Evolutionary conservation across 2,113 vertebrate species (phyloP).

Genomic region (Lota lota): DNA sequence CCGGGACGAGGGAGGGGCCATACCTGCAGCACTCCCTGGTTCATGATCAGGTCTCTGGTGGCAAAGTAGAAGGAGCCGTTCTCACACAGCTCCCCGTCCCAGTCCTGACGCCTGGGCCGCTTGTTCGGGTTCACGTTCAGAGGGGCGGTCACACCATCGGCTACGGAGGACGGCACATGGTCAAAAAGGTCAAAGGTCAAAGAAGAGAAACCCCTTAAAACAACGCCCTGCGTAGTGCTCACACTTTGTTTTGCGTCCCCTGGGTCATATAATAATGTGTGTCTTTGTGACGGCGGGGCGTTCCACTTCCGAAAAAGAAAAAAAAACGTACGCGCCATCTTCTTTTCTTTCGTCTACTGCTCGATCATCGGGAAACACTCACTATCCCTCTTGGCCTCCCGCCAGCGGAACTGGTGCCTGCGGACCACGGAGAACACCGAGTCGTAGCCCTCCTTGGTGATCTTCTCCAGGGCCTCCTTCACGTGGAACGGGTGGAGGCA

Average conservation of each 20-base stretch:
- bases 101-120: slow-evolving; percentile 88
- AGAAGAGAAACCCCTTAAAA: not conserved
- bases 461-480: slow-evolving; percentile 78
- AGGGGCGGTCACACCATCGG: slow-evolving; percentile 63
- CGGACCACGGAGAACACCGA: slow-evolving; percentile 94
- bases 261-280: no score
- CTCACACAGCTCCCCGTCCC: slow-evolving; percentile 92
- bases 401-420: slow-evolving; percentile 91
- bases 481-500: slow-evolving; percentile 90
- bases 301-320: no score
- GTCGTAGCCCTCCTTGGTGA: slow-evolving; percentile 71
- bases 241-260: no score
- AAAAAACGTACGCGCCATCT: no score
- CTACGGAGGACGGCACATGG: slow-evolving; percentile 18
- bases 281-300: no score
- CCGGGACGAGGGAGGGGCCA: no score
- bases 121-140: slow-evolving; percentile 81
- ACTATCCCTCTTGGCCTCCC: slow-evolving; percentile 85
- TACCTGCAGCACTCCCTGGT: slow-evolving; percentile 80
- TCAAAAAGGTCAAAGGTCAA: no score
- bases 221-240: not conserved
- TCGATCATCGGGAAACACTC: slow-evolving; percentile 15
- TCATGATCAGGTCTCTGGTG: slow-evolving; percentile 73
- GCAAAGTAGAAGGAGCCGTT: slow-evolving; percentile 94
- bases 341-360: no score